Evolutionary conservation across 2,113 vertebrate species (phyloP).

Genomic region (Bubo blakistoni): DNA sequence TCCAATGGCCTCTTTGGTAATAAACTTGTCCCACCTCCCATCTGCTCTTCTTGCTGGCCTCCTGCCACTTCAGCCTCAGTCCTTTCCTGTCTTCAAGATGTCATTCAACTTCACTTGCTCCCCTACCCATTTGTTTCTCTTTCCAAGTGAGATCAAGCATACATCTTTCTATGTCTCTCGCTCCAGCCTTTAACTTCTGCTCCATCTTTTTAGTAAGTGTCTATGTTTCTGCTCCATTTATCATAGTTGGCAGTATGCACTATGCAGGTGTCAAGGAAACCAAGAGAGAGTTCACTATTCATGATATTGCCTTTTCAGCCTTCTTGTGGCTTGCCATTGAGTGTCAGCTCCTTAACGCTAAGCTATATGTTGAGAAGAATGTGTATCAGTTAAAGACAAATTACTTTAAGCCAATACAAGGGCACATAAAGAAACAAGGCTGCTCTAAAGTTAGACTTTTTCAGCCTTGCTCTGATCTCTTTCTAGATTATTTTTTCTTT

Average conservation of each 20-base stretch:
- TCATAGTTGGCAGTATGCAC: slow-evolving; percentile 51
- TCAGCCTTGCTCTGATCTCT: not conserved
- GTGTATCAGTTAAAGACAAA: slow-evolving; percentile 25
- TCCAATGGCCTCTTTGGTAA: slow-evolving; percentile 60
- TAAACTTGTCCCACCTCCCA: slow-evolving; percentile 68
- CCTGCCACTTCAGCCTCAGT: slow-evolving; percentile 55
- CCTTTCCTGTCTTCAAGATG: slow-evolving; percentile 67
- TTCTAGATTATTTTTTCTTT: not conserved
- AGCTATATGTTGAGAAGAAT: slow-evolving; percentile 17
- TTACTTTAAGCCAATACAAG: slow-evolving; percentile 2
- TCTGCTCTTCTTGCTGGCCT: slow-evolving; percentile 72
- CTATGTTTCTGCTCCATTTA: slow-evolving; percentile 73
- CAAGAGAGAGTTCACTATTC: slow-evolving; percentile 53
- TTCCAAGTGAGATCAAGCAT: slow-evolving; percentile 62
- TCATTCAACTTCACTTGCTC: slow-evolving; percentile 58
- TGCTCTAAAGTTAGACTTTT: not conserved
- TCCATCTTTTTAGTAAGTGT: slow-evolving; percentile 60
- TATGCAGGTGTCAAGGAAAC: slow-evolving; percentile 61
- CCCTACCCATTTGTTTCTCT: slow-evolving; percentile 50
- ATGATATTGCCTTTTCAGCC: slow-evolving; percentile 35
- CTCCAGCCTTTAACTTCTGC: slow-evolving; percentile 53
- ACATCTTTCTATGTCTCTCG: slow-evolving; percentile 39
- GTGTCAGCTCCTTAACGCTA: slow-evolving; percentile 10
- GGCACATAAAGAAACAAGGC: not conserved
- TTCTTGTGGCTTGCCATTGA: not conserved